Base-by-base conservation (phyloP, 92 coral and sea anemone genomes). In the Muricea muricata region DNA sequence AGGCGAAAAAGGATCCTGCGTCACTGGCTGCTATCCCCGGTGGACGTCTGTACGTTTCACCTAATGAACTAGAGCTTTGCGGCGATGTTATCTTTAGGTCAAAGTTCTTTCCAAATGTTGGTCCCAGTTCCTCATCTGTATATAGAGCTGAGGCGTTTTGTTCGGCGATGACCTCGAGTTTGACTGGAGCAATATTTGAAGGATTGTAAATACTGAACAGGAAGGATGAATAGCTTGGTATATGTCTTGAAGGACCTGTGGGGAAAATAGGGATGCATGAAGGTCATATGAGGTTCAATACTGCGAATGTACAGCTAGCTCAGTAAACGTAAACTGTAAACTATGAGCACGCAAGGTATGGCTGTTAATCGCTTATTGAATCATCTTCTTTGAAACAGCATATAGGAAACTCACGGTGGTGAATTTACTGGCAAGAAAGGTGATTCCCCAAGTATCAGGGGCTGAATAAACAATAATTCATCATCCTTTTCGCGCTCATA, bases 141-240 rank as follows among this genome's bases (percentile, higher is more conserved):
- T 30, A 75, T 65, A 75, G 31, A 75, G 80, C 80, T 10, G 42
- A 25, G 20, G 28, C 14, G 3, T 52, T 52, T 25, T 39, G 37
- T 5, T 46, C 56, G 20, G 54, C 21, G 20, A 25, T 29, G 21
- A 75, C 65, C 42, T 48, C 41, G 6, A 75, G 7, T 52, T 75
- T 75, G 1, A 75, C 80, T 35, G 80, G 65, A 31, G 23, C 65
- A 23, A 17, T 48, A 48, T 34, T 20, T 24, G 54, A 56, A n/a
- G 80, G 80, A 15, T 75, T 75, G 32, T 47, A 47, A 48, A 75
- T 56, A 46, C 80, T 75, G 80, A 75, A 75, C 17, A 75, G 56
- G 42, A 75, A 75, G 20, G 80, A 47, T 56, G 80, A 75, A 15
- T 75, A 41, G 23, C 80, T 75, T 2, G 80, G 8, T 11, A 75